Evolutionary conservation across 2,888 invertebrate genomes (phyloP), one percentile per base, ranked within the genome.

Genomic region (Chalcosyrphus nemorum): DNA sequence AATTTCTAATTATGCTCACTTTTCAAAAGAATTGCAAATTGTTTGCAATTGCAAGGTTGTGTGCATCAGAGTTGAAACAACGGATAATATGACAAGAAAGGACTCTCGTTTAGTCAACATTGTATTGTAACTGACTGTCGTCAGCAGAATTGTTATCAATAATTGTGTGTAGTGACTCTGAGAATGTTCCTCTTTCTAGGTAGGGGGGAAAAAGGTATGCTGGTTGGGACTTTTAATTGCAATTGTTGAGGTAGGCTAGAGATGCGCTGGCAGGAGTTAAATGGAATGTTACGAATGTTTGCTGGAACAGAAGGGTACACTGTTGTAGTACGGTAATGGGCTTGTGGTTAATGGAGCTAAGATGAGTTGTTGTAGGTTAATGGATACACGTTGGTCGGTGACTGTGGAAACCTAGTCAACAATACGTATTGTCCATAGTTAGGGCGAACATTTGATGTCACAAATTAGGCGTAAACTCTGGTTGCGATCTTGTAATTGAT

Each of bases 1-100:
- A 52, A 72, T 61, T 61, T 72, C 19, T 72, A 61, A 72, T 72
- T 72, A 72, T 52, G 61, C 52, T 61, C 56, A 45, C 61, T 72
- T 52, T 13, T 54, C 29, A 61, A 52, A 54, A n/a, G 72, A 15
- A 27, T 50, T 38, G 17, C 59, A 41, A 29, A 61, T 52, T 61
- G 59, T 50, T 57, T 9, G 24, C 43, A 6, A 15, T n/a, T 24
- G 50, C 32, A 52, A 66, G 65, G 63, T 35, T 63, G 38, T 50
- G 56, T 19, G 15, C 29, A 7, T 1, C 5, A 19, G 19, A 15
- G 19, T 32, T 32, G n/a, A 32, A 52, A 56, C 35, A 56, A 50
- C 50, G 11, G 50, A 50, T 52, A 24, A 38, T 13, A 13, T 17
- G 29, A 47, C 2, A 19, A 47, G 41, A 72, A 72, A 52, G 15